Evolutionary conservation across 1,140 invertebrate genomes (phyloP).

Genomic region (Drosophila melanogaster): DNA sequence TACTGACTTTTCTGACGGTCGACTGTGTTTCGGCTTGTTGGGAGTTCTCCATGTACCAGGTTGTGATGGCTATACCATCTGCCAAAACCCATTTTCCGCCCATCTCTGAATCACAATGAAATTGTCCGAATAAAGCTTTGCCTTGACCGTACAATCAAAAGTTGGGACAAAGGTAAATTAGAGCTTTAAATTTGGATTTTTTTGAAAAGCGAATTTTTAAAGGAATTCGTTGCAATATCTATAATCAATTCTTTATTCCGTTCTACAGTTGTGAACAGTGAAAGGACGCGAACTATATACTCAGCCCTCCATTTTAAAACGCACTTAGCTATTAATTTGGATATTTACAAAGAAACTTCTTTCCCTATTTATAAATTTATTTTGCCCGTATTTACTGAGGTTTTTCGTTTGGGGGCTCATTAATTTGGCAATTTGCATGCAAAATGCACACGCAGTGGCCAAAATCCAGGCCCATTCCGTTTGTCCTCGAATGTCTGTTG

Average conservation of each 20-base stretch:
- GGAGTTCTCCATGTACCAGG: neutral
- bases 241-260: too few relatives aligned
- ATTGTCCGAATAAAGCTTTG: too few relatives aligned
- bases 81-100: neutral
- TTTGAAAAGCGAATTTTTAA: neutral
- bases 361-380: slow-evolving; percentile 58
- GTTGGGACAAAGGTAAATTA: neutral
- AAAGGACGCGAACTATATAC: neutral
- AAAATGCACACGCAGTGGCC: slow-evolving; percentile 69
- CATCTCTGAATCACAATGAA: neutral
- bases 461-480: slow-evolving; percentile 14
- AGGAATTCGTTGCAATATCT: too few relatives aligned
- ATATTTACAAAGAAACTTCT: neutral
- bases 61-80: slow-evolving; percentile 6
- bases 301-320: slow-evolving; percentile 43
- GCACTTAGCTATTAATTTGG: slow-evolving; percentile 53
- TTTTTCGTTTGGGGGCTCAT: slow-evolving; percentile 54
- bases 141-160: neutral
- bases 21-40: slow-evolving; percentile 24
- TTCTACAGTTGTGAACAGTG: neutral
- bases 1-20: slow-evolving; percentile 10
- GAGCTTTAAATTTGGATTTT: too few relatives aligned
- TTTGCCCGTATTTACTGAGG: slow-evolving; percentile 48
- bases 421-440: slow-evolving; percentile 82
- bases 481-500: slow-evolving; percentile 14